Conservation (phyloP, 2,113 vertebrate species). For the Mustela lutreola region DNA sequence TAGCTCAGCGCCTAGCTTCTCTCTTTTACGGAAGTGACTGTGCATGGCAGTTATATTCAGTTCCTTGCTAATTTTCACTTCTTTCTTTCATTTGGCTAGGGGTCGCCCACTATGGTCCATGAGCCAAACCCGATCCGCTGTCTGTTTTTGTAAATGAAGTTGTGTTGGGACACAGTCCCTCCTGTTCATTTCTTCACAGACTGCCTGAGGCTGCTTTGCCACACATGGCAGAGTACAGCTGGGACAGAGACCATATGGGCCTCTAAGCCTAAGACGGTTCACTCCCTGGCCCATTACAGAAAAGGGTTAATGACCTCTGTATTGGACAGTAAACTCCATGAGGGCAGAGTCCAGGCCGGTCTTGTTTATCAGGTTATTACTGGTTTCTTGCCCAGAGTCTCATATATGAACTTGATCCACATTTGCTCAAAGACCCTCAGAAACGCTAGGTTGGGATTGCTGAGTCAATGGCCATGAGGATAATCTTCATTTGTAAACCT, state of each 20-base stretch:
- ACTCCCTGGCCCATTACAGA: not conserved
- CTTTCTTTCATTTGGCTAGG: not conserved
- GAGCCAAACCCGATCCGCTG: not conserved
- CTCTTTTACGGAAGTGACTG: not conserved
- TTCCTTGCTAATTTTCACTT: not conserved
- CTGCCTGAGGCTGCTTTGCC: not conserved
- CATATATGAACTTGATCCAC: not conserved
- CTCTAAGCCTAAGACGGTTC: not conserved
- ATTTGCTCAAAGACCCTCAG: not conserved
- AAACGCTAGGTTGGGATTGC: not conserved
- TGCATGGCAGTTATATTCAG: not conserved
- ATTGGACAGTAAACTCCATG: not conserved
- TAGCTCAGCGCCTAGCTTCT: not conserved
- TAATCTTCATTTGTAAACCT: not conserved
- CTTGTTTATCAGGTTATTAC: not conserved
- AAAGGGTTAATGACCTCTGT: not conserved
- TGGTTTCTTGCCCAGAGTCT: not conserved
- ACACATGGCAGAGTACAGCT: not conserved
- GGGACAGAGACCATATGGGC: not conserved
- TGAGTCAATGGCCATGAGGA: not conserved
- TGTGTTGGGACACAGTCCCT: not conserved
- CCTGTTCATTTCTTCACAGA: not conserved
- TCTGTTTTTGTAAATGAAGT: constrained; percentile 5
- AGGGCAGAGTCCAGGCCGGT: not conserved
- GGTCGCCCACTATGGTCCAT: not conserved